Base-by-base conservation (phyloP, 1,140 invertebrate genomes). In the Drosophila lacteicornis region DNA sequence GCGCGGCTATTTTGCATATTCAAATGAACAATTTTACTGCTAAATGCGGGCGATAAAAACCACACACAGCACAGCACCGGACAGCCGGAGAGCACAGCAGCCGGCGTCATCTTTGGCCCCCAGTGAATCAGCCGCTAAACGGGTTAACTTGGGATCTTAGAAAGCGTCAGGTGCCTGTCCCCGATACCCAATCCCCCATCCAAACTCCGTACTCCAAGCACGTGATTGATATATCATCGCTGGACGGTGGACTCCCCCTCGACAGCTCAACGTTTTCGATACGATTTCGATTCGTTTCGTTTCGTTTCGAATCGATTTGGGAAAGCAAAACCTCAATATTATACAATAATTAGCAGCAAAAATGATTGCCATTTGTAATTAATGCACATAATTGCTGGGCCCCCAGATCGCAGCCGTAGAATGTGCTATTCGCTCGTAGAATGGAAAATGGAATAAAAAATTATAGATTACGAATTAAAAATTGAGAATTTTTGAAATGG, bases 291-390 rank as follows among this genome's bases (percentile, higher is more conserved):
- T 36, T 46, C 17, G 22, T 38, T 55, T 40, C 17, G 22, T 38
- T 55, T 40, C 30, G 51, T 22, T 55, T 55, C 51, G 50, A 42
- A n/a, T 67, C 78, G 69, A 73, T 83, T 90, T 88, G 85, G 85
- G 85, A 88, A 88, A 88, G 84, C 85, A 90, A 84, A 74, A 84
- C 73, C 65, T 84, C 59, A 67, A 75, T 86, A 85, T 79, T 85
- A 71, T 82, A 82, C 75, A 87, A 79, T 88, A 90, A 88, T 88
- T 87, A 88, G 80, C 80, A 66, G 70, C 80, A 77, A 83, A 88
- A 88, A 84, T 80, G 85, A 84, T 88, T 88, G 85, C 74, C 73
- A 63, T 80, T 90, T 43, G 80, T 88, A 90, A 88, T 90, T 88
- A 88, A 88, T 88, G 84, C 81, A 88, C 84, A 88, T 88, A 88